These are phyloP conservation scores for Semaprochilodus insignis DNA, from an alignment of 2,797 vertebrate species.

Conservation along the genomic window DNA sequence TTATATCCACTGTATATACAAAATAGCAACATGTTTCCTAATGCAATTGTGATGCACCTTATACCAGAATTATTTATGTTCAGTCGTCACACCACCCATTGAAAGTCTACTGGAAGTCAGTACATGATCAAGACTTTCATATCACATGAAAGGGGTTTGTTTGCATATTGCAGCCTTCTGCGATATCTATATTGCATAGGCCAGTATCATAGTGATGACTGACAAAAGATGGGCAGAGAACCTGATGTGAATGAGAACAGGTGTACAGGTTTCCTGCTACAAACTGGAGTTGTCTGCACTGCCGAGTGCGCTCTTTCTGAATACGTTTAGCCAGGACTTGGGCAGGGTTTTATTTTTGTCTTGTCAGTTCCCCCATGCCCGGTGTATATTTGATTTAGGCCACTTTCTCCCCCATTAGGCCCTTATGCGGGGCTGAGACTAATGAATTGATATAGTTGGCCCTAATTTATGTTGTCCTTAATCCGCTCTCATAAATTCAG, in stretches of 20 bases:
- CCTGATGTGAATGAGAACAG: slow-evolving; percentile 12
- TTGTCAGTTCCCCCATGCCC: slow-evolving; percentile 4
- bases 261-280: neutral
- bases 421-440: slow-evolving; percentile 29
- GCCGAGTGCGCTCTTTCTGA: neutral
- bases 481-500: slow-evolving; percentile 36
- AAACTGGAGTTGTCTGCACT: slow-evolving; percentile 2
- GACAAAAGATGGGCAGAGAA: neutral
- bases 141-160: neutral
- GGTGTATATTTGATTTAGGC: slow-evolving; percentile 24
- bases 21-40: no score
- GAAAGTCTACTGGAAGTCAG: no score
- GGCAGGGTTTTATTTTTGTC: slow-evolving; percentile 31
- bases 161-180: neutral
- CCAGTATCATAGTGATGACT: neutral
- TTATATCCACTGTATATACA: no score
- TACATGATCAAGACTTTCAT: neutral
- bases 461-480: slow-evolving; percentile 43
- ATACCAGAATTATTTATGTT: no score
- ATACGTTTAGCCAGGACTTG: slow-evolving; percentile 4
- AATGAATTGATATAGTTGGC: slow-evolving; percentile 39
- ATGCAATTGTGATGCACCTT: no score
- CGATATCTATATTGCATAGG: neutral
- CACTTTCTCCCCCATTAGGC: slow-evolving; percentile 26
- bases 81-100: no score